Evolutionary conservation across 2,888 invertebrate genomes (phyloP).

Genomic region (Yponomeuta plumbellus): DNA sequence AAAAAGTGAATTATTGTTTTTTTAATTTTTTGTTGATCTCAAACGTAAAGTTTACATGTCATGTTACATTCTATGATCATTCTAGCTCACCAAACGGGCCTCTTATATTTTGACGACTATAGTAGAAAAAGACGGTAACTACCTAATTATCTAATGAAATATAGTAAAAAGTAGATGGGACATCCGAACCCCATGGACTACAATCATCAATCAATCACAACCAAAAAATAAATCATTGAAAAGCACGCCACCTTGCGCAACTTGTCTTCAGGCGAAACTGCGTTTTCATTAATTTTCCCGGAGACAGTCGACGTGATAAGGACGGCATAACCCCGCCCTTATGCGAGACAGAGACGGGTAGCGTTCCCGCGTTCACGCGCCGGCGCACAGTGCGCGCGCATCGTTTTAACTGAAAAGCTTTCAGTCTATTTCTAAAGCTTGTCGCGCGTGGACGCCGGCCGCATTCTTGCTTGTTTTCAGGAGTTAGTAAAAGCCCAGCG

Average conservation of each 20-base stretch:
- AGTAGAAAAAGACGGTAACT: too few relatives aligned
- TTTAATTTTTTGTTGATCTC: too few relatives aligned
- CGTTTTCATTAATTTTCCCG: slow-evolving; percentile 57
- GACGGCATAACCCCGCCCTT: slow-evolving; percentile 29
- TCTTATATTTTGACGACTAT: too few relatives aligned
- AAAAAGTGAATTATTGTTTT: too few relatives aligned
- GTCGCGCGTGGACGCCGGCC: slow-evolving; percentile 32
- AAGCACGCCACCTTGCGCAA: slow-evolving; percentile 49
- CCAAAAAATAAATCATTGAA: slow-evolving; percentile 59
- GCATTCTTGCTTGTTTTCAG: slow-evolving; percentile 25
- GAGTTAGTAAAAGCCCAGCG: slow-evolving; percentile 28
- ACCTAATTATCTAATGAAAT: too few relatives aligned
- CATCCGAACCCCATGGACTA: slow-evolving; percentile 34
- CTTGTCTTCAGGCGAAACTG: slow-evolving; percentile 17
- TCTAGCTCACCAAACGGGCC: too few relatives aligned
- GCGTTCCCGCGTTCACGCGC: slow-evolving; percentile 37
- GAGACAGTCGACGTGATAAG: slow-evolving; percentile 39
- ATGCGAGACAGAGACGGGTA: slow-evolving; percentile 1
- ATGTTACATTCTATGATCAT: too few relatives aligned
- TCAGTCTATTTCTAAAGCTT: slow-evolving; percentile 61
- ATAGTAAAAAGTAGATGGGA: too few relatives aligned
- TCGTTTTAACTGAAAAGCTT: slow-evolving; percentile 31
- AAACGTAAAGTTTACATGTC: too few relatives aligned
- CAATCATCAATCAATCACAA: slow-evolving; percentile 58
- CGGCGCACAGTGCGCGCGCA: slow-evolving; percentile 35